Evolutionary conservation across 2,888 invertebrate genomes (phyloP).

Genomic region (Timema podura): DNA sequence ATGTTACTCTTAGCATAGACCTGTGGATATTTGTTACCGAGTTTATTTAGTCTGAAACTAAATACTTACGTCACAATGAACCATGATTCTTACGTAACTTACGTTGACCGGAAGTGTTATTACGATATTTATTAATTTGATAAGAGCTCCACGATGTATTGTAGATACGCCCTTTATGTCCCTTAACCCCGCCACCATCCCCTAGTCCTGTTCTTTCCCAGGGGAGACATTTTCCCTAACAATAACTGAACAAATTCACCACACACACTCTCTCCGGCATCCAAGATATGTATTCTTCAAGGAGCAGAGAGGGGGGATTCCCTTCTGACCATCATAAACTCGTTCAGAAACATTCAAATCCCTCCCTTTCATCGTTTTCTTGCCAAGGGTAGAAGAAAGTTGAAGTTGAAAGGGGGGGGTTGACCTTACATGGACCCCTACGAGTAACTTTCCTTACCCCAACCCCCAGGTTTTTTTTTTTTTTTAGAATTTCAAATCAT

Average conservation of each 20-base stretch:
- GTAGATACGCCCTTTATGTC: not conserved
- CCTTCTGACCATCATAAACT: conserved; percentile 1
- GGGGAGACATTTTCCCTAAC: conserved; percentile 16
- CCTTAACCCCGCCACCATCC: not conserved
- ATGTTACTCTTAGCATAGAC: too few species aligned
- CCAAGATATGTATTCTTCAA: not conserved
- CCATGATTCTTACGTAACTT: not conserved
- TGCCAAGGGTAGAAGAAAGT: too few species aligned
- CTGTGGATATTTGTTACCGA: too few species aligned
- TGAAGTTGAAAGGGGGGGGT: too few species aligned
- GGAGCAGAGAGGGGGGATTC: not conserved
- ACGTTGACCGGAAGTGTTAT: not conserved
- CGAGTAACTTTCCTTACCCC: not conserved
- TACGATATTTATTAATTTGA: too few species aligned
- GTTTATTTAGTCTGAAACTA: not conserved
- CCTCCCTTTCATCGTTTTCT: conserved; percentile 4
- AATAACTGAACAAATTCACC: conserved; percentile 16
- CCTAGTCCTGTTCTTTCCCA: not conserved
- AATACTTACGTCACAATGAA: not conserved
- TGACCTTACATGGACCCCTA: too few species aligned
- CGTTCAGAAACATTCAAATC: conserved; percentile 15
- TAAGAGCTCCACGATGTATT: not conserved
- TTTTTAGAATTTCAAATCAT: conserved; percentile 14
- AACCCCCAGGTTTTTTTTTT: not conserved
- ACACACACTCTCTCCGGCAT: not conserved